Evolutionary conservation across 2,797 vertebrate genomes (phyloP).

Genomic region (Malacoraja senta): DNA sequence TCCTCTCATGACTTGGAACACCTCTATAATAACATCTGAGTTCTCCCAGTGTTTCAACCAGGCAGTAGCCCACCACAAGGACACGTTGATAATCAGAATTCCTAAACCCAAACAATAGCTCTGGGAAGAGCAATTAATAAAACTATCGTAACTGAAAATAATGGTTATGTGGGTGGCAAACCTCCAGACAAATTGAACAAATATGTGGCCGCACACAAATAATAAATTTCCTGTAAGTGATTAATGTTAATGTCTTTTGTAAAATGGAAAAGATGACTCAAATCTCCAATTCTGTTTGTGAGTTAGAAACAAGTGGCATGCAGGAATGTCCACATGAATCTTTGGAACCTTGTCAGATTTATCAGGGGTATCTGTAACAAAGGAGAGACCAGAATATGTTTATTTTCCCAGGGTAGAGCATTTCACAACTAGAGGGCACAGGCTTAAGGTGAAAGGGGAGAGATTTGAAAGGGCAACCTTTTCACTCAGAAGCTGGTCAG

Average conservation of each 20-base stretch:
- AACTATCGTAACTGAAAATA: not conserved
- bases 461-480: no score
- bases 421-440: no score
- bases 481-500: no score
- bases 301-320: not conserved
- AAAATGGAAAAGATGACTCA: not conserved
- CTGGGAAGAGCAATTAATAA: not conserved
- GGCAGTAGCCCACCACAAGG: not conserved
- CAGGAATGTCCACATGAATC: not conserved
- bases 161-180: not conserved
- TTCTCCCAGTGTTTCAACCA: not conserved
- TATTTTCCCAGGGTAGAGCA: no score
- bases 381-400: not conserved
- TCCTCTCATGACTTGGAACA: no score
- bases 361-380: not conserved
- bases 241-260: conserved; percentile 26
- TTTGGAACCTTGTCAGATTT: not conserved
- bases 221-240: not conserved
- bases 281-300: conserved; percentile 1
- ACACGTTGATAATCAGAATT: not conserved
- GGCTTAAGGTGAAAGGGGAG: no score
- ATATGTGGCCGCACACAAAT: not conserved
- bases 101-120: not conserved
- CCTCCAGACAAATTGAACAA: not conserved
- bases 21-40: not conserved